Conservation (phyloP, 1,140 invertebrate genomes). For the Euura saliciscinereae region DNA sequence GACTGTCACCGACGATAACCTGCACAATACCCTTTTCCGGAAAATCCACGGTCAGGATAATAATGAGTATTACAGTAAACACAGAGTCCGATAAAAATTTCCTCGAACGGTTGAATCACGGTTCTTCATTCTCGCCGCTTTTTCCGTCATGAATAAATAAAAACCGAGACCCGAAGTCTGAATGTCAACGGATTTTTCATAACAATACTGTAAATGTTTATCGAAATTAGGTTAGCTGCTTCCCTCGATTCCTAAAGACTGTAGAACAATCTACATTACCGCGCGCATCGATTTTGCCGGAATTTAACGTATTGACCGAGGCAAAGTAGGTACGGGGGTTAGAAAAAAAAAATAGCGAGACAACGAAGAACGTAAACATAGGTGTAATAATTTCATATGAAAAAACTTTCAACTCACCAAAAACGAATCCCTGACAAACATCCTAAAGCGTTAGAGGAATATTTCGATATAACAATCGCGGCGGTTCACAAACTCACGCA, state of each 20-base stretch:
- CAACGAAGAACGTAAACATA: neutral
- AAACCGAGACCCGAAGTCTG: too few relatives aligned
- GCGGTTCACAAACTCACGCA: too few relatives aligned
- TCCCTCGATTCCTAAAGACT: neutral
- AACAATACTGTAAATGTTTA: too few relatives aligned
- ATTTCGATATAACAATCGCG: neutral
- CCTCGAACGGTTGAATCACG: too few relatives aligned
- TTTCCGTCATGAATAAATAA: too few relatives aligned
- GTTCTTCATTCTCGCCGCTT: too few relatives aligned
- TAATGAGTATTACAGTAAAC: too few relatives aligned
- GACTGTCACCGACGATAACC: too few relatives aligned
- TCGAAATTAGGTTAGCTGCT: conserved; percentile 33
- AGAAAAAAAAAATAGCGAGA: neutral
- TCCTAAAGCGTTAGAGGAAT: conserved; percentile 18
- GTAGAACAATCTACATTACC: neutral
- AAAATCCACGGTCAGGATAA: too few relatives aligned
- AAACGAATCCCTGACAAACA: conserved; percentile 25
- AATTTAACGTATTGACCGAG: neutral
- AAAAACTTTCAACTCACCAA: conserved; percentile 28
- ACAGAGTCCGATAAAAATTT: too few relatives aligned
- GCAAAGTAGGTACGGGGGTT: neutral
- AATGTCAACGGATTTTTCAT: too few relatives aligned
- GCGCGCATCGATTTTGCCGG: neutral
- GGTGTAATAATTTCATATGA: neutral
- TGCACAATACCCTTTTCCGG: too few relatives aligned